phyloP scores from a whole-genome alignment of 2,888 invertebrate genomes.

The Thymelicus lineola region DNA sequence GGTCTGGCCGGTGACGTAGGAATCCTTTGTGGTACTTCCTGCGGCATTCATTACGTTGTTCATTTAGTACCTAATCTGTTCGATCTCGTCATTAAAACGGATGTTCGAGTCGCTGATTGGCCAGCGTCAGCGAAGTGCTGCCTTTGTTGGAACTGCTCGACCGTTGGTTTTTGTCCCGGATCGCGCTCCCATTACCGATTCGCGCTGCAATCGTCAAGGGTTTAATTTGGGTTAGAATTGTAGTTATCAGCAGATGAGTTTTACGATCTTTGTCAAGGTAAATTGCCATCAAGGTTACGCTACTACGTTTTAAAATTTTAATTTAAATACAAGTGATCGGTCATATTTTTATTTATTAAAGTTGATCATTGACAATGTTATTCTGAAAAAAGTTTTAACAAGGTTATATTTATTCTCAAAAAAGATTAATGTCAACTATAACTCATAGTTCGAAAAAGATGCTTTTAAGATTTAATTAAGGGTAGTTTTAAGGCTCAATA shows the following conservation, averaged over 20 bases:
- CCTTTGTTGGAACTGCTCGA: conserved; percentile 46
- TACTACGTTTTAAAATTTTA: conserved; percentile 27
- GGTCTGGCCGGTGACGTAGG: conserved; percentile 52
- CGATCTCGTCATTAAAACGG: conserved; percentile 56
- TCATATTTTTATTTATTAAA: background rate
- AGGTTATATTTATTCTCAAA: too few relatives aligned
- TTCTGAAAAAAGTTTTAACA: too few relatives aligned
- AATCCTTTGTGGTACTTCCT: conserved; percentile 65
- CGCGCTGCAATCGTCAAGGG: conserved; percentile 36
- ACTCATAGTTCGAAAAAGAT: background rate
- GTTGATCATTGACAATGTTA: too few relatives aligned
- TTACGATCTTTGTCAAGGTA: conserved; percentile 33
- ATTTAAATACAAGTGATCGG: conserved; percentile 2
- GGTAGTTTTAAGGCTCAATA: conserved; percentile 15
- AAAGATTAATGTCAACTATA: too few relatives aligned
- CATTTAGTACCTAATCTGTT: conserved; percentile 59
- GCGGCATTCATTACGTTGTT: conserved; percentile 61
- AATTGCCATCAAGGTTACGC: conserved; percentile 23
- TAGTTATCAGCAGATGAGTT: conserved; percentile 28
- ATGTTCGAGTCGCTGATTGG: conserved; percentile 53
- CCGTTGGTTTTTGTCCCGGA: conserved; percentile 45
- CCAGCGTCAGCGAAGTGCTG: conserved; percentile 46
- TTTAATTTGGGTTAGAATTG: conserved; percentile 36
- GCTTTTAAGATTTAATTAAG: background rate
- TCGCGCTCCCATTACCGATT: conserved; percentile 38